phyloP scores from a whole-genome alignment of 2,888 invertebrate genomes.

The Camptogramma bilineatum region DNA sequence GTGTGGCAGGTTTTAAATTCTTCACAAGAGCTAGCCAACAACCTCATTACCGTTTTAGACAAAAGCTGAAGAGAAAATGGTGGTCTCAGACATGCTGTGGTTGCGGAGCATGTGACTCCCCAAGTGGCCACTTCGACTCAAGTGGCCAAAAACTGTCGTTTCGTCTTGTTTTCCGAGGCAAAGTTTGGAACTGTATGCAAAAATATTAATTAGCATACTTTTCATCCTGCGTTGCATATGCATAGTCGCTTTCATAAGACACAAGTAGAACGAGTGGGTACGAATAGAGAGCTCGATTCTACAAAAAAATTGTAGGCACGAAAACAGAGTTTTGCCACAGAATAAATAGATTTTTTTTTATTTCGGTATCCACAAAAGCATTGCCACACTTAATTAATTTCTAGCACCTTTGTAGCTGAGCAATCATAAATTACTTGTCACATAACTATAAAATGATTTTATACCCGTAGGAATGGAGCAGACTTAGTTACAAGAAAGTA shows the following conservation, averaged over 20 bases:
- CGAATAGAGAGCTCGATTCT: too few relatives aligned
- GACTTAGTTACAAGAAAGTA: too few relatives aligned
- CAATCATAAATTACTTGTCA: too few relatives aligned
- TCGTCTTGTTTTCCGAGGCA: constrained; percentile 22
- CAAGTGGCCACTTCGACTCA: constrained; percentile 23
- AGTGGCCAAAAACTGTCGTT: constrained; percentile 30
- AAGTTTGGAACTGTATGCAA: constrained; percentile 11
- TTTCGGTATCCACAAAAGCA: too few relatives aligned
- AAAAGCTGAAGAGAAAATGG: constrained; percentile 49
- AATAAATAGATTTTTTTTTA: too few relatives aligned
- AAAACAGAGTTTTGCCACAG: too few relatives aligned
- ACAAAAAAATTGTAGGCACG: too few relatives aligned
- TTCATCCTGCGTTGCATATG: not conserved
- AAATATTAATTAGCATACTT: constrained; percentile 7
- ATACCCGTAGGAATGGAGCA: too few relatives aligned
- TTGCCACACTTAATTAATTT: not conserved
- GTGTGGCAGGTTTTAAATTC: too few relatives aligned
- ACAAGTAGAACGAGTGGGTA: too few relatives aligned
- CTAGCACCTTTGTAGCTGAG: too few relatives aligned
- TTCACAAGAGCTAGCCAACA: not conserved
- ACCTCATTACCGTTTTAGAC: constrained; percentile 64
- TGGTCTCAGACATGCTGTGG: constrained; percentile 20
- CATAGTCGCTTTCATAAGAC: not conserved
- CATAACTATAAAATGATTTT: too few relatives aligned
- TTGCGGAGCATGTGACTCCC: constrained; percentile 25